Evolutionary conservation across 2,888 invertebrate genomes (phyloP), one percentile per base, ranked within the genome.

Genomic region (Thalpophila matura): DNA sequence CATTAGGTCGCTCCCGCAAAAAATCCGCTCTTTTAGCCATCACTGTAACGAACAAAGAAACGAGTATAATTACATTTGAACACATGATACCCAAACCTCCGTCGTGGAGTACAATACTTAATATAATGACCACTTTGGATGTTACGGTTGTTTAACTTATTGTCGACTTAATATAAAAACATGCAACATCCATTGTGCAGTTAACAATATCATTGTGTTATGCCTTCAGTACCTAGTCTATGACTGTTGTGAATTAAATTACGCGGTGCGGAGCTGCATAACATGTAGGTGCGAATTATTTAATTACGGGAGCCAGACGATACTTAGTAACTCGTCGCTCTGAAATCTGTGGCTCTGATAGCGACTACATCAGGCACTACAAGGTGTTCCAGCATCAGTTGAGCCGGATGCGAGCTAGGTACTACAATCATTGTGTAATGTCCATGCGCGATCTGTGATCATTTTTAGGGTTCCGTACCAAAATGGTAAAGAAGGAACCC

Each of bases 131-230:
- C 51, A 50, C 66, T 61, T 71, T 66, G 64, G 62, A 60, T 26
- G 20, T 20, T 54, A 46, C 59, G 14, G 10, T 31, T 79, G 65
- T 77, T 76, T 72, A 72, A 79, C 37, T 68, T 77, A 27, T 27
- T 55, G 49, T 4, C 24, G 20, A 61, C 46, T 51, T 79, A 73
- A 73, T 76, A 57, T 59, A 74, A 73, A 71, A 79, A 80, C 75
- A 77, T 64, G 33, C 69, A 61, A 51, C 51, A 51, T 69, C 69
- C 77, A 80, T 80, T 80, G 73, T 78, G 53, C 60, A 77, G 64
- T 73, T 79, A 76, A 85, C 81, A 84, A 80, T 83, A 76, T 81
- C 51, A 47, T n/a, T 82, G 83, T 80, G 80, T 66, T 70, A 67
- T 70, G 50, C 65, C 73, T 38, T 69, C 31, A 55, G 26, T 27